Percentiles rank a stretch among this genome's conserved stretches.
phyloP scores from a whole-genome alignment of 2,888 invertebrate genomes.

The Blomia tropicalis region DNA sequence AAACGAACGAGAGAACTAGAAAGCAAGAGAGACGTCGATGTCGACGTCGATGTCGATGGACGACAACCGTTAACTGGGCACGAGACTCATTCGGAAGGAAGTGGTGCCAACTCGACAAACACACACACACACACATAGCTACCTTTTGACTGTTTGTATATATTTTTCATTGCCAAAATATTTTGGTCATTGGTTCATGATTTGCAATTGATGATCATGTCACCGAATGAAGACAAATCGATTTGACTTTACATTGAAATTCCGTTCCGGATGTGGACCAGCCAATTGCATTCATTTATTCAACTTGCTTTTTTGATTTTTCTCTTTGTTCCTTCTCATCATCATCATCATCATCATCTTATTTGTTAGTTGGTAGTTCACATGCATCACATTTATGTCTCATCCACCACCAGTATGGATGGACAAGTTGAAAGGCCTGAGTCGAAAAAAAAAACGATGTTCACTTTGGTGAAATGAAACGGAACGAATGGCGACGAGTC shows the following conservation, averaged over 20 bases:
- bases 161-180: too few relatives aligned
- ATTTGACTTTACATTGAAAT: neutral
- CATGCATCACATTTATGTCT: too few relatives aligned
- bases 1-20: neutral
- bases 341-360: neutral
- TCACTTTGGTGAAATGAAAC: conserved; percentile 3
- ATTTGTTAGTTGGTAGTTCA: neutral
- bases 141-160: neutral
- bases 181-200: neutral
- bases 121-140: neutral
- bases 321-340: neutral
- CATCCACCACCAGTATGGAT: too few relatives aligned
- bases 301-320: neutral
- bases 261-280: conserved; percentile 2
- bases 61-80: neutral
- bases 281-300: neutral
- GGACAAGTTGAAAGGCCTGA: too few relatives aligned
- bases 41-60: neutral
- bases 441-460: neutral
- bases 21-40: neutral
- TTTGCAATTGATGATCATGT: neutral
- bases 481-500: conserved; percentile 12
- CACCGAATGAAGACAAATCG: conserved; percentile 15
- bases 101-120: neutral
- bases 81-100: conserved; percentile 12